phyloP scores from a whole-genome alignment of 2,113 vertebrate species.

The Pseudopipra pipra region DNA sequence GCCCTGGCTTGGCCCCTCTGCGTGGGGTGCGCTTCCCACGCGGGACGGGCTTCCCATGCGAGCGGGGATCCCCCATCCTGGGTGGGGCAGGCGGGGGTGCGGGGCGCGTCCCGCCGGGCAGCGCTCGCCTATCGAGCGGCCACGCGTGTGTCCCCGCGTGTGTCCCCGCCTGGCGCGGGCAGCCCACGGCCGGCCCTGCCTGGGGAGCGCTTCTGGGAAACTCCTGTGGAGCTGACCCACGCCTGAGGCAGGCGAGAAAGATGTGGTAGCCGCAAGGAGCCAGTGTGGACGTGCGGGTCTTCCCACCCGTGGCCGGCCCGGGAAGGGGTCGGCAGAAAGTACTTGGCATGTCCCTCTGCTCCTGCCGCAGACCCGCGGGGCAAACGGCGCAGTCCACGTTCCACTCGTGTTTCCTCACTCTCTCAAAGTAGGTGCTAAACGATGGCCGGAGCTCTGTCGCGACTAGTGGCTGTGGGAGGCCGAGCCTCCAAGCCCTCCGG shows the following conservation, averaged over 20 bases:
- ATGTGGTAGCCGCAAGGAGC: neutral
- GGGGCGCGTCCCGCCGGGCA: neutral
- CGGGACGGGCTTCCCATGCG: neutral
- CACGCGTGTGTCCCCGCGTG: neutral
- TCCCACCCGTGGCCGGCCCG: neutral
- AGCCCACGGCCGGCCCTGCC: neutral
- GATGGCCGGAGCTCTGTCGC: neutral
- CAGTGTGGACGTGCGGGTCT: neutral
- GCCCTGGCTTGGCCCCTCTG: neutral
- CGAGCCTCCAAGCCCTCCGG: too few relatives aligned
- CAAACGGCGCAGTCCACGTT: too few relatives aligned
- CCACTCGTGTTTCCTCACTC: neutral
- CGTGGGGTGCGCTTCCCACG: neutral
- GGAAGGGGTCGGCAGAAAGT: accelerated
- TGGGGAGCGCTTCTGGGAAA: neutral
- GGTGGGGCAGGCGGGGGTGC: neutral
- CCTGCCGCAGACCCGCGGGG: neutral
- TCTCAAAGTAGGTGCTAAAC: accelerated
- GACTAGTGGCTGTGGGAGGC: neutral
- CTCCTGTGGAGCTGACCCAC: neutral
- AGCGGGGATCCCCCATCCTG: neutral
- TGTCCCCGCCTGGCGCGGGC: neutral
- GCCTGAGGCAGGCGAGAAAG: neutral
- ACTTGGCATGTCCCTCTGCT: accelerated
- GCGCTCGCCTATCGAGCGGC: neutral